Base-by-base conservation (phyloP, 2,888 invertebrate genomes). In the Vandiemenella viatica region DNA sequence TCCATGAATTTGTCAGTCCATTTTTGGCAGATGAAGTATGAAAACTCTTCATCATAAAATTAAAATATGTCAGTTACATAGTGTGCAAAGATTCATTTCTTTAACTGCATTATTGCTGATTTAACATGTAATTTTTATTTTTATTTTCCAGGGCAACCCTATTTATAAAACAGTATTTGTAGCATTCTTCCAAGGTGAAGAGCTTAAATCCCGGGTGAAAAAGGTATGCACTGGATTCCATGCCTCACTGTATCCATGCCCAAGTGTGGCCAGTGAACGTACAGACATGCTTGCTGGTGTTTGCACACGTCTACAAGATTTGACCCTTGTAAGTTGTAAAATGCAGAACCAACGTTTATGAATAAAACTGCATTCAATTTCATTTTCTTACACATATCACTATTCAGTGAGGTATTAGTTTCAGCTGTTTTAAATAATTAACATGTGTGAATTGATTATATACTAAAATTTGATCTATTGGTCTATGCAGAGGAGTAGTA, bases 211-310 rank as follows among this genome's bases (percentile, higher is more conserved):
- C 1, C 79, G 89, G 56, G 89, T 92, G 53, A 89, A 87, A 72
- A 93, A 93, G 67, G 89, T 93, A 41, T 92, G 91, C 70, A 83
- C 87, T 56, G 92, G 92, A 1, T 93, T 90, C 69, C 85, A 90
- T 59, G 92, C 92, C 3, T 88, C 89, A 4, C 70, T 92, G 53
- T 93, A 93, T 69, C 90, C 90, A 0, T 93, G 92, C 64, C 92
- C 93, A 1, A 89, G 86, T 52, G 83, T 83, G 32, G 80, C 83
- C 57, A 73, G 76, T 16, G 92, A 93, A 62, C 71, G 92, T 26
- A 73, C 83, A 55, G 91, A 92, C 61, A 92, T 92, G 89, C 78
- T 88, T 45, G 83, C 85, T 60, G 90, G 89, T 2, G 90, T 93
- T 3, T 77, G 86, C 67, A 89, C 90, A 0, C 73, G 92, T 46